Evolutionary conservation across 2,797 vertebrate species (phyloP), one percentile per base, ranked within the genome.

Genomic region (Notoglanidium macrostoma): DNA sequence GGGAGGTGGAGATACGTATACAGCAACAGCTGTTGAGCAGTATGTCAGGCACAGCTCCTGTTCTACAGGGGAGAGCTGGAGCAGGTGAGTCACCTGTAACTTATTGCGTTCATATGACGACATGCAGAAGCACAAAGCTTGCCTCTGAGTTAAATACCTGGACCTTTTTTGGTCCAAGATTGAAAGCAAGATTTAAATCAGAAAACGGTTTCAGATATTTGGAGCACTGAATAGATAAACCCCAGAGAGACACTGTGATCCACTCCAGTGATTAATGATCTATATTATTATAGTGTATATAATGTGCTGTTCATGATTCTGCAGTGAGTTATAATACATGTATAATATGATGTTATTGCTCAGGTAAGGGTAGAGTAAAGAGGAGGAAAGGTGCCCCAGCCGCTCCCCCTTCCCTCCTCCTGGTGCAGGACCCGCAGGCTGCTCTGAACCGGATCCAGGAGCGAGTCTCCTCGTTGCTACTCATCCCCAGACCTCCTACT

Each of bases 381-480:
- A 96, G 87, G 90, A 95, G 63, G 86, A 96, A 93, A 82, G 95
- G 91, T 3, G 89, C 68, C 14, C 78, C 86, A 12, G 85, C 91
- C 0, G 78, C 76, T 0, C 92, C 95, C 0, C 94, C 96, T 23
- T 97, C 97, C 0, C 95, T 95, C 0, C 94, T 99, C 67, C 92
- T 99, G 44, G 88, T 96, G 14, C 97, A 98, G 92, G 97, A 97
- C 87, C 90, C 95, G 0, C 92, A 95, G 87, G 92, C 87, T n/a
- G 93, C 92, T 5, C 92, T 89, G 72, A 88, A 85, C 6, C 96
- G 95, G 90, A 95, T 96, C 49, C 95, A 98, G 92, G 96, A 97
- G 10, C 94, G 97, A 0, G 95, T 97, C 7, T 96, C 97, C 1
- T 90, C 94, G 91, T 91, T 96, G 23, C 95, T 99, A 76, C 93